phyloP scores from a whole-genome alignment of 1,140 invertebrate genomes.

The Pseudobourletiella spinata region DNA sequence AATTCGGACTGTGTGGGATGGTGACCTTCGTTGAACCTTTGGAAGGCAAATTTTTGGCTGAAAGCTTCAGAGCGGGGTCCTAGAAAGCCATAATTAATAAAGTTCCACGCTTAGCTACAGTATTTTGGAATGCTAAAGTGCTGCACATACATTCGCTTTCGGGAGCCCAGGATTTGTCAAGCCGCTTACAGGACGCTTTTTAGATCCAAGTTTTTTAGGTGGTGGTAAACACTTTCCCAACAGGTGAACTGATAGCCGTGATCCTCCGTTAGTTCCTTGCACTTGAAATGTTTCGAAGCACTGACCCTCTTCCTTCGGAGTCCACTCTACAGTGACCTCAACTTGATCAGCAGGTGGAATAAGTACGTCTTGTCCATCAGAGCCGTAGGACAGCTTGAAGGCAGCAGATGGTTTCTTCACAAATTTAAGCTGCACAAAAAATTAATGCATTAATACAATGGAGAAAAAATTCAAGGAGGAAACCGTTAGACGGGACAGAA shows the following conservation, averaged over 20 bases:
- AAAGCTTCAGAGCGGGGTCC: neutral
- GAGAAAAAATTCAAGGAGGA: neutral
- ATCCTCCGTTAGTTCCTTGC: neutral
- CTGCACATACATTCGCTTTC: too few relatives aligned
- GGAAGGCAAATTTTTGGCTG: neutral
- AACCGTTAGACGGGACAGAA: neutral
- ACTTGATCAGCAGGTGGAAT: neutral
- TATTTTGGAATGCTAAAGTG: too few relatives aligned
- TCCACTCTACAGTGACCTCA: neutral
- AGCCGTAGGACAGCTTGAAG: neutral
- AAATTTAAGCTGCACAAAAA: conserved; percentile 12
- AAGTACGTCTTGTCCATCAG: neutral
- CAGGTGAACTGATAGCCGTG: conserved; percentile 5
- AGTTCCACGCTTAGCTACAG: too few relatives aligned
- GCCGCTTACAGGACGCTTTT: too few relatives aligned
- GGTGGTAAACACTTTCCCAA: conserved; percentile 8
- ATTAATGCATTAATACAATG: conserved; percentile 1
- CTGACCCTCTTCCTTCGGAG: conserved; percentile 4
- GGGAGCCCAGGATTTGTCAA: too few relatives aligned
- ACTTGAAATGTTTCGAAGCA: conserved; percentile 8
- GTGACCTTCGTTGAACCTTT: neutral
- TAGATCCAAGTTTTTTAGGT: neutral
- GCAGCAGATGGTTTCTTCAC: neutral
- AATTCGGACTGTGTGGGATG: neutral
- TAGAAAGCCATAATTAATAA: too few relatives aligned